Conservation (phyloP, 2,797 vertebrate species). For the Zenarchopterus dispar region DNA sequence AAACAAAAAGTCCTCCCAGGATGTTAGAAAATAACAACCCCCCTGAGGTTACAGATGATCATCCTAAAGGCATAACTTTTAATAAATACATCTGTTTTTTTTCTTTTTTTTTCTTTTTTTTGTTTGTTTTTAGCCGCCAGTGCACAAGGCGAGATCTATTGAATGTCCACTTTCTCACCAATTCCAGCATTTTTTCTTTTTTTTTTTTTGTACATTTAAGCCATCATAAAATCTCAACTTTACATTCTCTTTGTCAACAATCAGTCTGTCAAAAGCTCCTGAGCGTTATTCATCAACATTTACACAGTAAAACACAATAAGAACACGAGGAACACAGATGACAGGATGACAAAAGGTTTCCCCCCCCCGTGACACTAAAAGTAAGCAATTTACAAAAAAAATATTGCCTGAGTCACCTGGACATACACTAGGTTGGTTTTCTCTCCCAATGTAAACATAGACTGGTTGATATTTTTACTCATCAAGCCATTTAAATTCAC, state of each 20-base stretch:
- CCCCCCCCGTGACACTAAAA: constrained; percentile 32
- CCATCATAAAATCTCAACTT: constrained; percentile 32
- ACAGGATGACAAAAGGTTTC: constrained; percentile 35
- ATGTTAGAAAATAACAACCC: constrained; percentile 21
- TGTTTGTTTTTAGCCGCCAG: constrained; percentile 17
- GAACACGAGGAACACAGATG: constrained; percentile 38
- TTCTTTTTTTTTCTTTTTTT: constrained; percentile 18
- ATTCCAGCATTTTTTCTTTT: neutral
- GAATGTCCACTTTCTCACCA: constrained; percentile 1
- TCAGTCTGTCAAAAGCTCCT: constrained; percentile 73
- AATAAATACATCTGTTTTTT: constrained; percentile 68
- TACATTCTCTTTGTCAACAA: constrained; percentile 78
- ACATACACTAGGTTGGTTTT: constrained; percentile 32
- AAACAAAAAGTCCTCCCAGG: constrained; percentile 1
- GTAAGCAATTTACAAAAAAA: constrained; percentile 54
- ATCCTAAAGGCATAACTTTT: constrained; percentile 60
- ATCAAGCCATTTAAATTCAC: constrained; percentile 43
- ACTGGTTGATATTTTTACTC: constrained; percentile 51
- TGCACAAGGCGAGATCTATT: constrained; percentile 30
- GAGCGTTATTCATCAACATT: constrained; percentile 57
- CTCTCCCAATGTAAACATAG: constrained; percentile 72
- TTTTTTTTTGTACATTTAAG: constrained; percentile 38
- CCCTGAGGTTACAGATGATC: constrained; percentile 22
- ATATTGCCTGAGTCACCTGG: constrained; percentile 32
- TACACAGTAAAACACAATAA: constrained; percentile 44